Percentiles rank a stretch among this genome's conserved stretches.
phyloP scores from a whole-genome alignment of 53 echinoderm and acorn worm genomes.

The Actinopyga echinites region DNA sequence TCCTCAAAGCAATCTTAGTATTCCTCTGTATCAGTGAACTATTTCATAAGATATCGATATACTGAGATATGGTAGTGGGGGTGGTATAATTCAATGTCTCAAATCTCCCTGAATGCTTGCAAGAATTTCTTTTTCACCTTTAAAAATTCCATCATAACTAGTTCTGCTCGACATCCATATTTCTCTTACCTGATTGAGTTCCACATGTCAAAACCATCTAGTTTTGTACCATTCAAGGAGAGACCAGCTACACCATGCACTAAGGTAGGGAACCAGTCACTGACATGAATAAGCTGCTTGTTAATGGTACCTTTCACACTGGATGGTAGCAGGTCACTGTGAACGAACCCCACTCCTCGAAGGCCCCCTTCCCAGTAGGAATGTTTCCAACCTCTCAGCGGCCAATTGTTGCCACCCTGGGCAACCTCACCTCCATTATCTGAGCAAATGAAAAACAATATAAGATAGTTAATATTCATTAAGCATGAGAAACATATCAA shows the following conservation, averaged over 20 bases:
- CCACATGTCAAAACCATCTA: slow-evolving; percentile 79
- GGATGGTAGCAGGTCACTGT: slow-evolving; percentile 64
- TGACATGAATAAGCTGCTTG: slow-evolving; percentile 75
- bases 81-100: no score
- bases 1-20: no score
- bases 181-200: no score
- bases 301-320: slow-evolving; percentile 68
- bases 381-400: slow-evolving; percentile 66
- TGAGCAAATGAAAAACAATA: slow-evolving; percentile 18
- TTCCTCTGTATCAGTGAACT: no score
- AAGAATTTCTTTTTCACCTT: no score
- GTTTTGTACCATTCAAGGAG: slow-evolving; percentile 44
- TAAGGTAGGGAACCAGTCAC: slow-evolving; percentile 90
- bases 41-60: no score
- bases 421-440: slow-evolving; percentile 69
- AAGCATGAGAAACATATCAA: no score
- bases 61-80: no score
- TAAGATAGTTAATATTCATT: no score
- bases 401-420: slow-evolving; percentile 74
- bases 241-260: slow-evolving; percentile 78
- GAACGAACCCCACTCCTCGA: slow-evolving; percentile 69
- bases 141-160: no score
- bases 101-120: no score
- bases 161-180: no score
- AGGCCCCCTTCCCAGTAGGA: slow-evolving; percentile 77